These are phyloP conservation scores for Telmatochromis sp. DNA, from an alignment of 2,113 vertebrate genomes.

Conservation along the genomic window DNA sequence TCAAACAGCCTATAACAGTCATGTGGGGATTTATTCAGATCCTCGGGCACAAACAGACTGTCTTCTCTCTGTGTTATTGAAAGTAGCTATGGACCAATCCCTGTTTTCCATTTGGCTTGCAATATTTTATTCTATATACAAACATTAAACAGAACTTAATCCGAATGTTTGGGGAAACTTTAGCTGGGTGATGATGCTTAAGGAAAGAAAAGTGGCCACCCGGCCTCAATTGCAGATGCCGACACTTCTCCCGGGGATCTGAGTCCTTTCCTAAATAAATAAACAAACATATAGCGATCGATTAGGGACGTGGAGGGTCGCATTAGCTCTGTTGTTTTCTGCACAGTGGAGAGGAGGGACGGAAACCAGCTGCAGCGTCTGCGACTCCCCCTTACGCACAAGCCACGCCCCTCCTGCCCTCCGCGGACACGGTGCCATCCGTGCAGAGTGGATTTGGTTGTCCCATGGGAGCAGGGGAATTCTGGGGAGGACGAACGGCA, in stretches of 20 bases:
- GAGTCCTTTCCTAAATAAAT: conserved; percentile 29
- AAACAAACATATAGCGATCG: conserved; percentile 50
- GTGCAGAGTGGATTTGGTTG: conserved; percentile 53
- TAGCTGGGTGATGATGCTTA: neutral
- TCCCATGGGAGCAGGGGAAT: conserved; percentile 66
- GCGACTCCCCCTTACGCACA: conserved; percentile 1
- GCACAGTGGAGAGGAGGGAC: conserved; percentile 32
- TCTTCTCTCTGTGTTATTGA: neutral
- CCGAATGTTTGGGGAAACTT: neutral
- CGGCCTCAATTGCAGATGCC: neutral
- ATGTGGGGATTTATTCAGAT: neutral
- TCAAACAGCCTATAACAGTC: neutral
- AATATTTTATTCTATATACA: neutral
- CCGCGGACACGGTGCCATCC: conserved; percentile 54
- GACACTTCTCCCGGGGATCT: neutral
- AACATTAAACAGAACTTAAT: neutral
- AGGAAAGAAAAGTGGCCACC: neutral
- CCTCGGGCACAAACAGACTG: neutral
- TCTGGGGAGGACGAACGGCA: conserved; percentile 68
- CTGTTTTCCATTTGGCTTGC: neutral
- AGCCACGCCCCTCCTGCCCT: conserved; percentile 56
- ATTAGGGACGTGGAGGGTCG: conserved; percentile 40
- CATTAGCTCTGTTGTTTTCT: conserved; percentile 53
- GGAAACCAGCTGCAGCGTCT: conserved; percentile 62
- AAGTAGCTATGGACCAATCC: neutral